Conservation (phyloP, 2,113 vertebrate genomes). For the Syrrhaptes paradoxus region DNA sequence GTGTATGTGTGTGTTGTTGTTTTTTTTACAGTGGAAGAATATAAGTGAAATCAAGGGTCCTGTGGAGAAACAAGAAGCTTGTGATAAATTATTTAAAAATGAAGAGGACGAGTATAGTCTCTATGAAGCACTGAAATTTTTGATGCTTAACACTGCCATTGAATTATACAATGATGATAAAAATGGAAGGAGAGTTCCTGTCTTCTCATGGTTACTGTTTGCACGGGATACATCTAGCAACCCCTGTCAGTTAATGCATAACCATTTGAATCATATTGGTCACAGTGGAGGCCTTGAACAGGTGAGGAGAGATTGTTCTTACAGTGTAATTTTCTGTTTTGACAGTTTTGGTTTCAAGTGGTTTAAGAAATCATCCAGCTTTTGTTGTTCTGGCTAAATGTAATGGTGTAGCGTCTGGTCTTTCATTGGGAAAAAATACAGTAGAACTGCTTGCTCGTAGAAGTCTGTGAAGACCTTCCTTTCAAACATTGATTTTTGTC, state of each 20-base stretch:
- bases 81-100: conserved; percentile 85
- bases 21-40: conserved; percentile 70
- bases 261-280: conserved; percentile 93
- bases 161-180: conserved; percentile 84
- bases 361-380: not conserved
- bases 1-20: not conserved
- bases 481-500: not conserved
- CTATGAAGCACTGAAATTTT: conserved; percentile 93
- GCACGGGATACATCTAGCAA: conserved; percentile 91
- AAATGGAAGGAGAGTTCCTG: conserved; percentile 85
- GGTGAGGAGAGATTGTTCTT: conserved; percentile 71
- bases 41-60: conserved; percentile 70
- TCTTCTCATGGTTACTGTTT: conserved; percentile 96
- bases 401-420: not conserved
- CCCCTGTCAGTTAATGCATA: conserved; percentile 87
- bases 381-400: not conserved
- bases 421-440: not conserved
- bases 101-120: conserved; percentile 90
- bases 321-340: not conserved
- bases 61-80: conserved; percentile 79
- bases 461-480: not conserved
- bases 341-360: not conserved
- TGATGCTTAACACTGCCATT: conserved; percentile 90
- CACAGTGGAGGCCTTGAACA: conserved; percentile 93
- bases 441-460: not conserved